Evolutionary conservation across 2,113 vertebrate genomes (phyloP).

Genomic region (Lepisosteus osseus): DNA sequence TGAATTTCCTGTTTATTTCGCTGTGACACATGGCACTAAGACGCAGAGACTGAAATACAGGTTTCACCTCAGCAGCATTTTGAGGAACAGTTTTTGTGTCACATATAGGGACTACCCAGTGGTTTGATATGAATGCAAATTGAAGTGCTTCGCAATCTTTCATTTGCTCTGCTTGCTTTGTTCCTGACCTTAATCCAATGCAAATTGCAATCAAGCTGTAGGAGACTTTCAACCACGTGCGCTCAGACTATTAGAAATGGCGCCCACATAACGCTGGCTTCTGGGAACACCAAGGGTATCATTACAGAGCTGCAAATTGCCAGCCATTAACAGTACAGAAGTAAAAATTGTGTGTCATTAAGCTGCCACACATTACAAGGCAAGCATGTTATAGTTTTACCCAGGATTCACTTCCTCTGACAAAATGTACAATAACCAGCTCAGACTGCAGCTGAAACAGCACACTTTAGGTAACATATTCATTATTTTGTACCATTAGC

Average conservation of each 20-base stretch:
- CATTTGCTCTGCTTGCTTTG: constrained; percentile 16
- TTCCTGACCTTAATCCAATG: constrained; percentile 25
- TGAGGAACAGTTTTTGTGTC: no score
- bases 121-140: constrained; percentile 25
- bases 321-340: constrained; percentile 16
- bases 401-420: not conserved
- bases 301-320: constrained; percentile 15
- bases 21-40: no score
- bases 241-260: not conserved
- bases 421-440: not conserved
- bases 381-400: not conserved
- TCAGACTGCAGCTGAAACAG: not conserved
- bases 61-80: no score
- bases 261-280: constrained; percentile 7
- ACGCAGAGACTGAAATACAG: no score
- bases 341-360: constrained; percentile 7
- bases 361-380: not conserved
- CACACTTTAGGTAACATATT: no score
- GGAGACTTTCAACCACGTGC: not conserved
- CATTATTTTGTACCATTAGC: not conserved
- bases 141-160: constrained; percentile 17
- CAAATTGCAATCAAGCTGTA: constrained; percentile 7
- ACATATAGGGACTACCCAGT: not conserved
- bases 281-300: constrained; percentile 21
- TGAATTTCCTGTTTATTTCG: no score